phyloP scores from a whole-genome alignment of 2,113 vertebrate genomes.

The Chinchilla lanigera region DNA sequence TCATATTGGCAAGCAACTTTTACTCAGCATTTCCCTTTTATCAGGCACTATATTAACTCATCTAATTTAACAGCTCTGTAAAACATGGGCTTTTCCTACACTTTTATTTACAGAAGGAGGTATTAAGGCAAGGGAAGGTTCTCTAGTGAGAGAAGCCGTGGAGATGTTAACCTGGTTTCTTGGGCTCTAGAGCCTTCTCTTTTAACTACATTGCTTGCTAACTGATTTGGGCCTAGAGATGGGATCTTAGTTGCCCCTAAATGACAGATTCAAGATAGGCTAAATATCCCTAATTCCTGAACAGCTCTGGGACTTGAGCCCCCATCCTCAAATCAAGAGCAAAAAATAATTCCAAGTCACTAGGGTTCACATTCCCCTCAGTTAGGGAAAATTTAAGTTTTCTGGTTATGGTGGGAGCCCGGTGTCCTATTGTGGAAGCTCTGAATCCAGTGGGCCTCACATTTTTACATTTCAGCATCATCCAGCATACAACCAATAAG shows the following conservation, averaged over 20 bases:
- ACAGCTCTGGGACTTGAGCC: neutral
- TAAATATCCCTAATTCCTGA: neutral
- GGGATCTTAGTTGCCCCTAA: neutral
- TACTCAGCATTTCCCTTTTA: neutral
- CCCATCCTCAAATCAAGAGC: neutral
- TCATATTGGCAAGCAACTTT: neutral
- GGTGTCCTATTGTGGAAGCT: slow-evolving; percentile 22
- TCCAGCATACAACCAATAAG: neutral
- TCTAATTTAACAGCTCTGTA: neutral
- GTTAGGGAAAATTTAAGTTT: neutral
- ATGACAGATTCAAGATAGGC: slow-evolving; percentile 24
- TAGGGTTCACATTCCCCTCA: neutral
- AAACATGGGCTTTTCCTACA: neutral
- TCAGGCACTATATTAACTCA: slow-evolving; percentile 14
- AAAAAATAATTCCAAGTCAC: slow-evolving; percentile 24
- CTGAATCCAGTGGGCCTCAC: neutral
- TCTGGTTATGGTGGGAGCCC: neutral
- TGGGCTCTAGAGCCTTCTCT: neutral
- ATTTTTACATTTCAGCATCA: neutral
- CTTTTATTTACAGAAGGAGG: neutral
- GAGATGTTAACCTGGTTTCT: neutral
- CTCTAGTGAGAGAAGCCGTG: neutral
- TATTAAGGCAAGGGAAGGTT: neutral
- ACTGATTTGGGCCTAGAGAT: neutral
- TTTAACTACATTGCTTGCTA: neutral